Evolutionary conservation across 2,888 invertebrate species (phyloP).

Genomic region (Noctuana brunneofusca): DNA sequence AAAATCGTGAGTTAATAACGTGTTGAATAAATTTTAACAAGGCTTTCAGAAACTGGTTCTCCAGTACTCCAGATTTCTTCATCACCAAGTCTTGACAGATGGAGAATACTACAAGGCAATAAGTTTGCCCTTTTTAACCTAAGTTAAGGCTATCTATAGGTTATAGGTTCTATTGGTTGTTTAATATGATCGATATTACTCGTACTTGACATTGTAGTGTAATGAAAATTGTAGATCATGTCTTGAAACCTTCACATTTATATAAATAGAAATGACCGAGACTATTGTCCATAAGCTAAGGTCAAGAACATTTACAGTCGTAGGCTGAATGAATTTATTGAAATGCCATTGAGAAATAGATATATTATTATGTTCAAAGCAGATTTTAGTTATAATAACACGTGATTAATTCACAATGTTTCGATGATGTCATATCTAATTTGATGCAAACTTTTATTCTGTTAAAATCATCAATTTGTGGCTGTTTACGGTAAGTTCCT

Average conservation of each 20-base stretch:
- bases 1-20: no score
- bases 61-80: no score
- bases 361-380: constrained; percentile 7
- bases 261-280: constrained; percentile 29
- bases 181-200: no score
- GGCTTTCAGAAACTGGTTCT: no score
- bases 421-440: background rate
- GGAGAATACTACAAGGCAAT: no score
- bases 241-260: constrained; percentile 28
- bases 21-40: no score
- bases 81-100: no score
- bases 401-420: background rate
- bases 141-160: background rate
- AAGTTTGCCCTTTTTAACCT: no score
- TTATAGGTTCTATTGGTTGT: background rate
- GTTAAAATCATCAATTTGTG: background rate
- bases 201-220: background rate
- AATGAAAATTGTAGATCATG: constrained; percentile 1
- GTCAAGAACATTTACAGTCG: constrained; percentile 10
- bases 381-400: constrained; percentile 10
- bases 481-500: constrained; percentile 17
- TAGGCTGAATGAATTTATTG: background rate
- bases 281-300: constrained; percentile 25
- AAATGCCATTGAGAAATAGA: constrained; percentile 1
- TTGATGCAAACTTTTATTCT: no score